These are phyloP conservation scores for Tragelaphus imberbis DNA, from an alignment of 2,113 vertebrate species.

Conservation along the genomic window DNA sequence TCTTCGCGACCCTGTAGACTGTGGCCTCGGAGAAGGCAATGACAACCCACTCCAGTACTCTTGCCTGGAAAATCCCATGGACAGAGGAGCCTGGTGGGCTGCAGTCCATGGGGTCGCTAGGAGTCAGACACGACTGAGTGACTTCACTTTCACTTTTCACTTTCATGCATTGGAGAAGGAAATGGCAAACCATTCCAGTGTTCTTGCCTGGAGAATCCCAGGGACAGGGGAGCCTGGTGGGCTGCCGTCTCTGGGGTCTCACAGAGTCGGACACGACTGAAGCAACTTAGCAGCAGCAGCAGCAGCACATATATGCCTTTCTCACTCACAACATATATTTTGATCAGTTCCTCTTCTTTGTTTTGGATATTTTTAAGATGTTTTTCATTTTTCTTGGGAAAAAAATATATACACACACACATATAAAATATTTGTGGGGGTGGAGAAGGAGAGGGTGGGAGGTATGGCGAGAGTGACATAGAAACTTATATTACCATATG, in stretches of 20 bases:
- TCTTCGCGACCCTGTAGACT: too few relatives aligned
- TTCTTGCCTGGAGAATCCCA: neutral
- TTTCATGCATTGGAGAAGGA: neutral
- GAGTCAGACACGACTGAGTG: too few relatives aligned
- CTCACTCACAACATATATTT: neutral
- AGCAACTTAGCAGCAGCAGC: too few relatives aligned
- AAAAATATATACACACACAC: neutral
- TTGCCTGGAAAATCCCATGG: too few relatives aligned
- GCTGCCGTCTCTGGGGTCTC: neutral
- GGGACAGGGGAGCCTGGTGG: neutral
- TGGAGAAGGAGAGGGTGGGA: neutral
- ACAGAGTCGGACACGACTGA: neutral
- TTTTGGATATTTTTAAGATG: neutral
- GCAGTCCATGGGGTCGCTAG: too few relatives aligned
- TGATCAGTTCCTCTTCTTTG: neutral
- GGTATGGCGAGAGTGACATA: neutral
- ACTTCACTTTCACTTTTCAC: too few relatives aligned
- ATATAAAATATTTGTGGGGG: neutral
- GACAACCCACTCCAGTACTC: too few relatives aligned
- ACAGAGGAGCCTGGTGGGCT: too few relatives aligned
- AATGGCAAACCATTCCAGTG: neutral
- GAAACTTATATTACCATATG: neutral
- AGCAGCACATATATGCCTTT: neutral
- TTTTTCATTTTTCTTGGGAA: neutral
- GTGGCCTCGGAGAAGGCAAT: too few relatives aligned